phyloP scores from a whole-genome alignment of 2,113 vertebrate genomes.

The Mystacornis crossleyi region DNA sequence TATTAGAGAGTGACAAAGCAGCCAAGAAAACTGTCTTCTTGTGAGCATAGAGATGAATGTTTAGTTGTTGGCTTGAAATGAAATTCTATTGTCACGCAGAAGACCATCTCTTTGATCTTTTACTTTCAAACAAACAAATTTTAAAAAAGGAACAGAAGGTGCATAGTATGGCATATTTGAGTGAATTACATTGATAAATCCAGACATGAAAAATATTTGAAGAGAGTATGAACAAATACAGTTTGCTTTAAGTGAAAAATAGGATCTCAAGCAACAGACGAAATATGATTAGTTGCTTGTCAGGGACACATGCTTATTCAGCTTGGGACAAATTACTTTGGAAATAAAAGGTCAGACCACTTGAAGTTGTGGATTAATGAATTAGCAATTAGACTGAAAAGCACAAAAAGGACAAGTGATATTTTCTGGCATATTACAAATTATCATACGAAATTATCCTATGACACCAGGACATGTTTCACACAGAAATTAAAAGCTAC shows the following conservation, averaged over 20 bases:
- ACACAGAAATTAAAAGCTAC: background rate
- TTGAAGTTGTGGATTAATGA: background rate
- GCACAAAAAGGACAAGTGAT: background rate
- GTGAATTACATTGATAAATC: background rate
- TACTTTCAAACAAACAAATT: background rate
- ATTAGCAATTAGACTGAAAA: background rate
- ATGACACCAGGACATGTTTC: background rate
- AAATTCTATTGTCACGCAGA: background rate
- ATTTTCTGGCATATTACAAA: constrained; percentile 6
- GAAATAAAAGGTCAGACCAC: constrained; percentile 30
- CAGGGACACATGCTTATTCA: background rate
- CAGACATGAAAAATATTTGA: background rate
- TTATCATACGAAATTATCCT: constrained; percentile 3
- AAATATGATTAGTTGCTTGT: background rate
- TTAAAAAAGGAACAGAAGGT: background rate
- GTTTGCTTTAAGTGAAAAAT: background rate
- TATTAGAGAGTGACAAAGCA: background rate
- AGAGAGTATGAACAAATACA: background rate
- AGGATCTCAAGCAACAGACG: background rate
- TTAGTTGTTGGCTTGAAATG: background rate
- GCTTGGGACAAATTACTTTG: background rate
- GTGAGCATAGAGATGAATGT: background rate
- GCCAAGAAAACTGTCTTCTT: background rate
- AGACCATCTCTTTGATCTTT: background rate
- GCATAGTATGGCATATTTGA: background rate